Percentiles rank a stretch among this genome's conserved stretches.
Conservation (phyloP, 2,113 vertebrate genomes). For the Thamnaconus septentrionalis region DNA sequence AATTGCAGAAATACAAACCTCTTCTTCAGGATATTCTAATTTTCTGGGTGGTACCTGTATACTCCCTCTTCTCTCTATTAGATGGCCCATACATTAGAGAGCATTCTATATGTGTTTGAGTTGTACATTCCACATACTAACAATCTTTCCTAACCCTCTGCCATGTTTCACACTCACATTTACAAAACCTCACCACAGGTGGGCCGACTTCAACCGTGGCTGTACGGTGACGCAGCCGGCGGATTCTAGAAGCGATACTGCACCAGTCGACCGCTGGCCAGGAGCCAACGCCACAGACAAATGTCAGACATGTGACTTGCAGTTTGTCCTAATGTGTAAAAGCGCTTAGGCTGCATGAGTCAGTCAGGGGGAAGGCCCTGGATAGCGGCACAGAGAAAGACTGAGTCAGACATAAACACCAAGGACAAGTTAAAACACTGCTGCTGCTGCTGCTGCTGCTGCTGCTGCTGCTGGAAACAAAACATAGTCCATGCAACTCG, state of each 20-base stretch:
- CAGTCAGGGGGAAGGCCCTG: constrained; percentile 20
- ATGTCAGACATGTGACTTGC: constrained; percentile 54
- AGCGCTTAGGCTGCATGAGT: constrained; percentile 42
- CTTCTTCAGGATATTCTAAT: too few species aligned
- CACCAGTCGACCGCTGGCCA: constrained; percentile 31
- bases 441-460: too few species aligned
- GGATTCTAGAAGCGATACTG: constrained; percentile 45
- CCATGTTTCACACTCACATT: constrained; percentile 2
- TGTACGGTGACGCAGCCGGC: constrained; percentile 17
- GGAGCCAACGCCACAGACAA: constrained; percentile 20
- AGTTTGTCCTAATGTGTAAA: constrained; percentile 39
- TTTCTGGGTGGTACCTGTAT: too few species aligned
- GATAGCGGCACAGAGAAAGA: constrained; percentile 13
- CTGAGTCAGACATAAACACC: constrained; percentile 44
- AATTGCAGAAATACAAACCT: too few species aligned
- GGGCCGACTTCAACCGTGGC: not conserved
- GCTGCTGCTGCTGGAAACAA: too few species aligned
- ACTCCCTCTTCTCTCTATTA: too few species aligned
- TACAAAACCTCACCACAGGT: constrained; percentile 20
- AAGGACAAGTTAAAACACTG: not conserved
- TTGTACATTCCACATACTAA: not conserved
- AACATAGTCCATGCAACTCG: too few species aligned
- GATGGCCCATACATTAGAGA: too few species aligned
- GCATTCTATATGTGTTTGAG: too few species aligned
- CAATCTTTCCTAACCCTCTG: not conserved